These are phyloP conservation scores for Tenthredo scrophulariae DNA, from an alignment of 2,888 invertebrate species.

Conservation along the genomic window DNA sequence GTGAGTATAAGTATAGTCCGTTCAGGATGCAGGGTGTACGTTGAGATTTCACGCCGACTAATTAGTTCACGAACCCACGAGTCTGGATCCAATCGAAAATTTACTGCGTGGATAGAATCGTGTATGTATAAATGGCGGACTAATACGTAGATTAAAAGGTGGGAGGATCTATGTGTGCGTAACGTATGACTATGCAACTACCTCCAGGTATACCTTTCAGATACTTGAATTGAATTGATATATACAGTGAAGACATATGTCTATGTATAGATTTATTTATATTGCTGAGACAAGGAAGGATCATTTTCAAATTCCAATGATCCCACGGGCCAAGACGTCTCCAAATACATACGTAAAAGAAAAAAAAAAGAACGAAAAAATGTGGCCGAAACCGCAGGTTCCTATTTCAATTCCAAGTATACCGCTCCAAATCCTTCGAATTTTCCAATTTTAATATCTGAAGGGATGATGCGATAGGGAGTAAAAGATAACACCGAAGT, in stretches of 20 bases:
- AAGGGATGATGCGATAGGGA: no score
- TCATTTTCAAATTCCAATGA: no score
- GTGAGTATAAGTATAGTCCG: not conserved
- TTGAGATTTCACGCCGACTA: constrained; percentile 69
- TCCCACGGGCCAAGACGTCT: no score
- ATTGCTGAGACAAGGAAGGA: not conserved
- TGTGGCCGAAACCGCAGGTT: no score
- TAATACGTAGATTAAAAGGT: not conserved
- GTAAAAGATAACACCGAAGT: no score
- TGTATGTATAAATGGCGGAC: not conserved
- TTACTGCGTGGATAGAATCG: constrained; percentile 3
- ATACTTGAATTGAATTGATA: no score
- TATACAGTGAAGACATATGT: not conserved
- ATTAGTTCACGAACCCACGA: constrained; percentile 63
- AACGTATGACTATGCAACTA: not conserved
- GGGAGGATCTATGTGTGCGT: not conserved
- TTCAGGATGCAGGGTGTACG: not conserved
- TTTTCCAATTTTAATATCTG: no score
- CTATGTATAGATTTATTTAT: not conserved
- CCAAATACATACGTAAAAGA: no score
- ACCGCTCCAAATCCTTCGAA: no score
- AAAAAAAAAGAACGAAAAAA: no score
- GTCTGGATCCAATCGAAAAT: constrained; percentile 34
- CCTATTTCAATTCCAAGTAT: no score
- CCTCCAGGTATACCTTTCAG: not conserved